Base-by-base conservation (phyloP, 1,140 invertebrate species). In the Mactra quadrangularis region DNA sequence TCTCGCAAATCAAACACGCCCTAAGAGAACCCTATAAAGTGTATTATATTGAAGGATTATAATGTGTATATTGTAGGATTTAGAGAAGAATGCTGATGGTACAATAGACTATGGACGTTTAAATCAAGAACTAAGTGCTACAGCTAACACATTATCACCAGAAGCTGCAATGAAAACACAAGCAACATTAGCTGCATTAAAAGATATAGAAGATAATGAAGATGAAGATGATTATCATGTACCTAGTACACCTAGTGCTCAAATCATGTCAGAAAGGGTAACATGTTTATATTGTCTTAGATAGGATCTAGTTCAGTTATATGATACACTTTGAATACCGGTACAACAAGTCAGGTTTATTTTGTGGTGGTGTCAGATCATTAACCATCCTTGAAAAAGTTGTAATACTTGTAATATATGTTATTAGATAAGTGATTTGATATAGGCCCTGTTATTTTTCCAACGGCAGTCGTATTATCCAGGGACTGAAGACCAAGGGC, bases 111-210 rank as follows among this genome's bases (percentile, higher is more conserved):
- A 90, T 72, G 86, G 88, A 9, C 79, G 82, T 41, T 79, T 91
- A 41, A 91, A 91, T 52, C 86, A 86, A 19, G 90, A 91, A 11
- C 85, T 91, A n/a, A 90, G 89, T 85, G 84, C 85, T 52, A 89
- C 89, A 70, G 90, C 76, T 17, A 87, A 87, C 13, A 88, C 86
- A 7, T 75, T 89, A 72, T 88, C 89, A 62, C 86, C 88, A 52
- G 87, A 87, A 64, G 87, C 86, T 9, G 87, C 86, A 35, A 85
- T 85, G 27, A 83, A 74, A 62, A 85, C 78, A 11, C 85, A 83
- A 25, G 87, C 82, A 1, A 87, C 87, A 4, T 81, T 87, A 0
- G 87, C 85, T 7, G 85, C 84, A 19, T 33, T 87, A 7, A 72
- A 86, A 60, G 85, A 87, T 59, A 86, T 87, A 6, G 84, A 87